Base-by-base conservation (phyloP, 1,140 invertebrate species). In the Drosophila simulans region DNA sequence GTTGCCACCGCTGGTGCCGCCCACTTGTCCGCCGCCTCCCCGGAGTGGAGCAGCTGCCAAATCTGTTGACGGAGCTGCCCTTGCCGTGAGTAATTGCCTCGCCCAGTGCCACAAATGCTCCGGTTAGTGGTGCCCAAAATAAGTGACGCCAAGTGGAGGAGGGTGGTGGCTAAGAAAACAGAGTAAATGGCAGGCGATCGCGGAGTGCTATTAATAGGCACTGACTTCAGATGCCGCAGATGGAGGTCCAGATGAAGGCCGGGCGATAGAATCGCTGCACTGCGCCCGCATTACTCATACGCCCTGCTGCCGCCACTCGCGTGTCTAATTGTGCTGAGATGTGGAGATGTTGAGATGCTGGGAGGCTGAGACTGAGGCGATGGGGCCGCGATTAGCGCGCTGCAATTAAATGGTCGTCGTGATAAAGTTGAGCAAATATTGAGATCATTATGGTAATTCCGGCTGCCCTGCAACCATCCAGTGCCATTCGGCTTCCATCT, bases 401-500 rank as follows among this genome's bases (percentile, higher is more conserved):
- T 43, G 57, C 80, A 89, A 89, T 89, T 89, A 89, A 89, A 89
- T 84, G 62, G 40, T 80, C 56, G 65, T 89, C 84, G 84, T 89
- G 84, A 89, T 89, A 89, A 83, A 89, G 85, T 70, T 74, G 84
- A 80, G 73, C 77, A 89, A 89, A 89, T 89, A 89, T 89, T 89
- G 84, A 89, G 84, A 89, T 89, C 84, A 89, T 89, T 89, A 89
- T 89, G 84, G 76, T 89, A 89, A 89, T 89, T 75, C 76, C 20
- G 43, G 42, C 40, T 71, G 80, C 79, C 74, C 64, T 77, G 66
- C 43, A 72, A 70, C 77, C 54, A 57, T 66, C 49, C 45, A 42
- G n/a, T 13, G 37, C 11, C 60, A 17, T 25, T 15, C 51, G 45
- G 65, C 80, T 2, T 22, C 20, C 20, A 62, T 83, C 84, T 84